Base-by-base conservation (phyloP, 30 jellyfish, hydroid and myxozoan genomes). In the Aurelia aurita region DNA sequence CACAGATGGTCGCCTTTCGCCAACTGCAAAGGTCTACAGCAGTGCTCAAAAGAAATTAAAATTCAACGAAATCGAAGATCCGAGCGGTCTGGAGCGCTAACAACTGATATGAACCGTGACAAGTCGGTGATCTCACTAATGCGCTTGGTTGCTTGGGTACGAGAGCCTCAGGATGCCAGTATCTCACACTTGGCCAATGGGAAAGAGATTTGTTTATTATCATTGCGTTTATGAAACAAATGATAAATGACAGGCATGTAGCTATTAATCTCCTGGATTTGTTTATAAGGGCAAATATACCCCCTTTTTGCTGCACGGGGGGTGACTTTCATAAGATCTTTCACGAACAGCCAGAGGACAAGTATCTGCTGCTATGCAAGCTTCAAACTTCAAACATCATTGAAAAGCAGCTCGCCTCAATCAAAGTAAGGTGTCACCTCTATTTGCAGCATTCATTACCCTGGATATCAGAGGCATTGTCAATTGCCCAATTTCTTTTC, bases 1-100 rank as follows among this genome's bases (percentile, higher is more conserved):
- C 93, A 83, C 93, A 83, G 93, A 83, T 83, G 93, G 93, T 72
- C n/a, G 23, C 57, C 53, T 18, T 29, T 35, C 57, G 6, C 25
- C 53, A 28, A 22, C 22, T 20, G 19, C 77, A 31, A 39, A 13
- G 88, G 77, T 4, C 74, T 68, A 76, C 88, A 53, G 59, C 87
- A 23, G 84, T 43, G 63, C 65, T 83, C 60, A 43, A 71, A 29
- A 81, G 91, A 71, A 84, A 67, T 81, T 81, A 66, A 81, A 35
- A 34, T 46, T 81, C 91, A 55, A 55, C 67, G 29, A 19, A 55
- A 39, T 39, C 51, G n/a, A 45, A 32, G 80, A 16, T 19, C 29
- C 3, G 23, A 14, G 60, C 32, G 22, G 80, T 35, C 61, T 29
- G 22, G 62, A 35, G 61, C 14, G 61, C 34, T 13, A 26, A 27